A percentile compares a stretch with the other conserved stretches of the same genome.
phyloP scores from a whole-genome alignment of 2,888 invertebrate genomes.

The Argynnis bischoffii region DNA sequence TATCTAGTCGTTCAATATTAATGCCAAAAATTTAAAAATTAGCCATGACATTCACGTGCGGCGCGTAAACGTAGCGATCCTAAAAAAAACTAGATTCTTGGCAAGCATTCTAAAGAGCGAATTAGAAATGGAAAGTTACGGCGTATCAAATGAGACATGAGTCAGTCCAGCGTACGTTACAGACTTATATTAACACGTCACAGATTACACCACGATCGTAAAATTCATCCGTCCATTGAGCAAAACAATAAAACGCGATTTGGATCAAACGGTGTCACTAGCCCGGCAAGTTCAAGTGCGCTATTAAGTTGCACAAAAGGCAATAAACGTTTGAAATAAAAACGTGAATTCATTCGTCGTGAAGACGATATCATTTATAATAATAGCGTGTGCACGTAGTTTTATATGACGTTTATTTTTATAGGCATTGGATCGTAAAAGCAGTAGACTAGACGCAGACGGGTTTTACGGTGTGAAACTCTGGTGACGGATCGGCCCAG shows the following conservation, averaged over 20 bases:
- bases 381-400: slow-evolving; percentile 55
- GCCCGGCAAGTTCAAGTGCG: slow-evolving; percentile 78
- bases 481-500: slow-evolving; percentile 60
- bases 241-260: slow-evolving; percentile 78
- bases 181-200: slow-evolving; percentile 66
- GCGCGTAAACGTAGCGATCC: not conserved
- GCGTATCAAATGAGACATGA: slow-evolving; percentile 64
- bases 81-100: slow-evolving; percentile 26
- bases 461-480: slow-evolving; percentile 64
- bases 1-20: no score
- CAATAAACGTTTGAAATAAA: slow-evolving; percentile 76
- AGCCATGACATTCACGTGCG: not conserved
- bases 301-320: slow-evolving; percentile 78
- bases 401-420: slow-evolving; percentile 74
- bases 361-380: slow-evolving; percentile 60
- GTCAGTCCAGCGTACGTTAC: slow-evolving; percentile 59
- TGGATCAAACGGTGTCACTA: slow-evolving; percentile 80
- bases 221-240: slow-evolving; percentile 78
- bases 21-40: not conserved
- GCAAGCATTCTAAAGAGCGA: slow-evolving; percentile 31
- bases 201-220: slow-evolving; percentile 75
- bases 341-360: slow-evolving; percentile 65
- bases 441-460: slow-evolving; percentile 77
- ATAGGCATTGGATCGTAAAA: slow-evolving; percentile 75
- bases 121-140: slow-evolving; percentile 65